A percentile compares a stretch with the other conserved stretches of the same genome.
Conservation (phyloP, 2,113 vertebrate species). For the Athene cunicularia region DNA sequence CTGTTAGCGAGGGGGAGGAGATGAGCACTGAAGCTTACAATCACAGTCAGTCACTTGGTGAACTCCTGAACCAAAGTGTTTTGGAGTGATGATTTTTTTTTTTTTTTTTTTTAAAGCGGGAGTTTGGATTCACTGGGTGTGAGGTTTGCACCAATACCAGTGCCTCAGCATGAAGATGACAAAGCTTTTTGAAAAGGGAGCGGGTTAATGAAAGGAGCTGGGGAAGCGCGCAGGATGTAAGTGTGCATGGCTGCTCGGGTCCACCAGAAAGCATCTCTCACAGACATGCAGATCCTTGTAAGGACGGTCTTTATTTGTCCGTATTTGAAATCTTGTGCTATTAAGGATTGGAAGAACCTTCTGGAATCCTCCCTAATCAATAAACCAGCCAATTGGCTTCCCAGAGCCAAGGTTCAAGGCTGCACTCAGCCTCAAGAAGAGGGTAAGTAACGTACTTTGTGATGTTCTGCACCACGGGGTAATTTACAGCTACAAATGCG, state of each 20-base stretch:
- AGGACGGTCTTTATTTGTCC: not conserved
- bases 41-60: slow-evolving; percentile 1
- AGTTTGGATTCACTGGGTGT: not conserved
- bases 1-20: slow-evolving; percentile 47
- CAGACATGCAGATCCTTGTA: not conserved
- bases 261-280: not conserved
- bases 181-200: not conserved
- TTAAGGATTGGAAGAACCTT: not conserved
- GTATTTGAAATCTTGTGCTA: not conserved
- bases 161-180: not conserved
- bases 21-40: not conserved
- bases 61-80: slow-evolving; percentile 23
- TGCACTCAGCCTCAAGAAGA: not conserved
- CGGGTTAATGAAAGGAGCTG: not conserved
- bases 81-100: slow-evolving; percentile 2
- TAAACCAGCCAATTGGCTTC: accelerated
- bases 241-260: accelerated
- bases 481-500: not conserved
- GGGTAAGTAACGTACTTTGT: not conserved
- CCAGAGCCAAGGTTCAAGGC: too few species aligned
- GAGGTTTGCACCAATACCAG: not conserved
- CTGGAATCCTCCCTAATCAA: accelerated
- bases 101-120: not conserved
- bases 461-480: not conserved
- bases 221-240: not conserved